Evolutionary conservation across 2,888 invertebrate genomes (phyloP).

Genomic region (Chrysotoxum bicinctum): DNA sequence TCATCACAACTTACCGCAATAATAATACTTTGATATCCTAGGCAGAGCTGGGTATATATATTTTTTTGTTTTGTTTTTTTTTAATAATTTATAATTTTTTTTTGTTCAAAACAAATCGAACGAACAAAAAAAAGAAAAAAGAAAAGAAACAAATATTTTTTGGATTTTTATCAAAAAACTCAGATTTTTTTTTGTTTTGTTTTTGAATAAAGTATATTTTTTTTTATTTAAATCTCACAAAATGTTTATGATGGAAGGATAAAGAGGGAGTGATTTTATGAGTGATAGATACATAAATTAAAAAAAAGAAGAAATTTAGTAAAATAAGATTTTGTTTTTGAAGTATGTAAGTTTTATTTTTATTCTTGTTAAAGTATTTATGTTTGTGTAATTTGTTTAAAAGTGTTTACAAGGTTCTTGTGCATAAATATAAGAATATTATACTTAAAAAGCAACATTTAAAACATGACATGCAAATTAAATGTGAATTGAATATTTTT

Average conservation of each 20-base stretch:
- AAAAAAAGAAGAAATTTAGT: constrained; percentile 5
- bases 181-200: constrained; percentile 53
- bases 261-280: constrained; percentile 36
- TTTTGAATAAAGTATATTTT: constrained; percentile 36
- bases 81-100: constrained; percentile 44
- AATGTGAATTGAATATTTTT: constrained; percentile 18
- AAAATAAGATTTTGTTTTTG: not conserved
- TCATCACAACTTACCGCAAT: constrained; percentile 84
- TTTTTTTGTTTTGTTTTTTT: constrained; percentile 30
- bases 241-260: constrained; percentile 42
- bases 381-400: constrained; percentile 15
- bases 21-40: constrained; percentile 86
- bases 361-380: not conserved
- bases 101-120: constrained; percentile 70
- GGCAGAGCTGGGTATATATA: constrained; percentile 82
- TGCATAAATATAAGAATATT: constrained; percentile 33
- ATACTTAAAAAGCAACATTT: constrained; percentile 46
- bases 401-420: constrained; percentile 34
- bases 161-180: constrained; percentile 70
- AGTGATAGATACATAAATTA: constrained; percentile 32
- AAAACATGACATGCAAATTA: constrained; percentile 62
- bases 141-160: constrained; percentile 73
- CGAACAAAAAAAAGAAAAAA: constrained; percentile 75
- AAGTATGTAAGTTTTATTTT: constrained; percentile 5
- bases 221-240: constrained; percentile 58